Evolutionary conservation across 2,888 invertebrate genomes (phyloP).

Genomic region (Meiosimyza platycephala): DNA sequence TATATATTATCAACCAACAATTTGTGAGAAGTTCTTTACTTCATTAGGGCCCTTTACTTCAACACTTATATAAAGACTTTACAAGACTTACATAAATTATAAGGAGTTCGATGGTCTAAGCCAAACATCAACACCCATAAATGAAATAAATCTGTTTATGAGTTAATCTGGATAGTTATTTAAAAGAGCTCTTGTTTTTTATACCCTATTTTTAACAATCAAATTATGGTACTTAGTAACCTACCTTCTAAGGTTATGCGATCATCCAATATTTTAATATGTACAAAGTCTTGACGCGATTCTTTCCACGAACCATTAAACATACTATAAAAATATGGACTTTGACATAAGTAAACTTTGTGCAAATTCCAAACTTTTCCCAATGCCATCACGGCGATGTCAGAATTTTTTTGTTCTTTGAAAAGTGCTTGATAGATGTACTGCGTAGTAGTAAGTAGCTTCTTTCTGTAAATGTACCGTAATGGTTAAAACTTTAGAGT

Average conservation of each 20-base stretch:
- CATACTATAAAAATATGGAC: slow-evolving; percentile 84
- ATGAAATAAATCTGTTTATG: too few relatives aligned
- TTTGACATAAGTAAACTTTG: slow-evolving; percentile 83
- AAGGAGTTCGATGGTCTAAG: too few relatives aligned
- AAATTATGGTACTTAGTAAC: slow-evolving; percentile 44
- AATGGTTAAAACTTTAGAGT: not conserved
- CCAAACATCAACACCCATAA: too few relatives aligned
- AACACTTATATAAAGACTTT: too few relatives aligned
- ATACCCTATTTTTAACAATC: too few relatives aligned
- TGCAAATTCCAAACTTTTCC: slow-evolving; percentile 80
- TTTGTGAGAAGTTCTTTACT: too few relatives aligned
- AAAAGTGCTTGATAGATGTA: slow-evolving; percentile 84
- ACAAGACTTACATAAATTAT: too few relatives aligned
- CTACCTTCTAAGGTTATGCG: slow-evolving; percentile 77
- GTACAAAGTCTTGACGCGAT: slow-evolving; percentile 73
- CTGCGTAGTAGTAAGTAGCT: slow-evolving; percentile 77
- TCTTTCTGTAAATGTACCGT: slow-evolving; percentile 67
- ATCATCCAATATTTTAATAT: slow-evolving; percentile 78
- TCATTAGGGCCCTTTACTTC: too few relatives aligned
- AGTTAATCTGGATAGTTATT: too few relatives aligned
- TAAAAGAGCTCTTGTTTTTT: too few relatives aligned
- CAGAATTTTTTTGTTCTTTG: slow-evolving; percentile 80
- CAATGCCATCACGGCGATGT: slow-evolving; percentile 78
- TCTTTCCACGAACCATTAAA: slow-evolving; percentile 84
- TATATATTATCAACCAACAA: too few relatives aligned